Percentiles rank a stretch among this genome's conserved stretches.
Conservation (phyloP, 2,888 invertebrate genomes). For the Macaria liturata region DNA sequence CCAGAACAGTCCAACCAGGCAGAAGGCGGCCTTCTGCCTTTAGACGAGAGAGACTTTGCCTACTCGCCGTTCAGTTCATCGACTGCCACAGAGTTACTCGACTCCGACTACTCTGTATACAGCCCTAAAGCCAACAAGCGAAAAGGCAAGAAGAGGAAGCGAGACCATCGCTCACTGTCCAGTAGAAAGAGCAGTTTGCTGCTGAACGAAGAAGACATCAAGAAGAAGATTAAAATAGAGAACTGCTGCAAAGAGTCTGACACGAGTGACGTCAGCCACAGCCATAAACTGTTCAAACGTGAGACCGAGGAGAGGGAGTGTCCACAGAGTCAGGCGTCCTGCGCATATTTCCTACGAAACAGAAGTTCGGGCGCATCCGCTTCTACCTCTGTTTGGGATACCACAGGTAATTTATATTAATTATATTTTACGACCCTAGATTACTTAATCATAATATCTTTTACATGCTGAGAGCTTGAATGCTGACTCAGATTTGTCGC, state of each 20-base stretch:
- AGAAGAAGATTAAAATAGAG: constrained; percentile 82
- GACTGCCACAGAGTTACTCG: constrained; percentile 73
- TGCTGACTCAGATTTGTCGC: no score
- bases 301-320: constrained; percentile 63
- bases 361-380: constrained; percentile 65
- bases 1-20: constrained; percentile 52
- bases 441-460: no score
- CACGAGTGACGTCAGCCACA: constrained; percentile 47
- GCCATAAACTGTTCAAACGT: constrained; percentile 51
- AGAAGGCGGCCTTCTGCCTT: constrained; percentile 74
- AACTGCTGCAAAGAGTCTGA: constrained; percentile 64
- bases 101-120: constrained; percentile 79
- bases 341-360: constrained; percentile 62
- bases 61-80: constrained; percentile 80
- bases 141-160: constrained; percentile 77
- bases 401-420: constrained; percentile 59
- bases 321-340: constrained; percentile 46
- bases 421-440: no score
- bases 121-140: constrained; percentile 70
- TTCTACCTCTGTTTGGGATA: constrained; percentile 65
- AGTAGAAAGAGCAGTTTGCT: constrained; percentile 64
- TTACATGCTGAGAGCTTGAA: no score
- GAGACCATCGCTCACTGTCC: constrained; percentile 68
- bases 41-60: constrained; percentile 79
- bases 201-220: constrained; percentile 64